Conservation (phyloP, 2,797 vertebrate genomes). For the Picus viridis region DNA sequence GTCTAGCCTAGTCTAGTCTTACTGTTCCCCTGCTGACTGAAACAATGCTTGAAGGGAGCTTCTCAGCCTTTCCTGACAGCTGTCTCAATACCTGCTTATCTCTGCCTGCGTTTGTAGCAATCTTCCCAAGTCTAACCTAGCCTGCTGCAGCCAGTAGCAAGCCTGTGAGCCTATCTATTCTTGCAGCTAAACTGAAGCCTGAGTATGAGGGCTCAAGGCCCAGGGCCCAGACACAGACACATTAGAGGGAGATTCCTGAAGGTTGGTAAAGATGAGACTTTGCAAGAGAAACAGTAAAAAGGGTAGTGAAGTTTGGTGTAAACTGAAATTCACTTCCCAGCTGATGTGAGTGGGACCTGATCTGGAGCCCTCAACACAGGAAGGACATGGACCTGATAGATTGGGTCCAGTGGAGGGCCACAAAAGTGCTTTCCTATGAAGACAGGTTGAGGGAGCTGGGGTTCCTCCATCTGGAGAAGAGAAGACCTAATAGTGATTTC, state of each 20-base stretch:
- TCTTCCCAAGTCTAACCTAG: background rate
- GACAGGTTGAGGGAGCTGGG: too few species aligned
- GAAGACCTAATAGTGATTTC: too few species aligned
- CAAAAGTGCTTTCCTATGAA: too few species aligned
- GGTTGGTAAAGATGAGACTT: background rate
- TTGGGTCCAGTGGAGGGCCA: too few species aligned
- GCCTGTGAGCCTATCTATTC: background rate
- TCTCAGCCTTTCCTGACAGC: constrained; percentile 22
- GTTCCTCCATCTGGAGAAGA: too few species aligned
- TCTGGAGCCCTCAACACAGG: too few species aligned
- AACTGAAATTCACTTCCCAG: background rate
- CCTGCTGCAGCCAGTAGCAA: background rate
- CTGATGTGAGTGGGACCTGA: background rate
- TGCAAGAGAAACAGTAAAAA: constrained; percentile 8
- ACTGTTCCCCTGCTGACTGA: background rate
- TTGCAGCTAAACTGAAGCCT: background rate
- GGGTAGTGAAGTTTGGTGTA: background rate
- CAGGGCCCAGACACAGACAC: background rate
- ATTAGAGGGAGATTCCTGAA: background rate
- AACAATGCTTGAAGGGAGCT: background rate
- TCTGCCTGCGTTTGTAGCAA: background rate
- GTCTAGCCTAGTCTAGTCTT: background rate
- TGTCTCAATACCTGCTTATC: constrained; percentile 12
- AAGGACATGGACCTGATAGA: too few species aligned
- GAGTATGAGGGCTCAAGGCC: background rate